These are phyloP conservation scores for Stramonita haemastoma DNA, from an alignment of 2,888 invertebrate genomes.

Conservation along the genomic window DNA sequence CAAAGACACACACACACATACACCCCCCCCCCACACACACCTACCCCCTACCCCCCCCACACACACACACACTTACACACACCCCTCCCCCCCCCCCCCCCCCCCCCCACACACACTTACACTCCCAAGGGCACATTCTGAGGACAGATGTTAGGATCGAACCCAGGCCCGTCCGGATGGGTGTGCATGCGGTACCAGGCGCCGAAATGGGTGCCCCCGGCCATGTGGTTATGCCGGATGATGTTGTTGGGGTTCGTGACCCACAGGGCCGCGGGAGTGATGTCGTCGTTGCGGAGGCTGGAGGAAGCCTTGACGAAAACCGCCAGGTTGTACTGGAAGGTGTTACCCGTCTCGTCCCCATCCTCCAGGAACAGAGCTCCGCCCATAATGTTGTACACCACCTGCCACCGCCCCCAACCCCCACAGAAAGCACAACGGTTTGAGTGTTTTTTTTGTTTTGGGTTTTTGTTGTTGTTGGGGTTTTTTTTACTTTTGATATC, in stretches of 20 bases:
- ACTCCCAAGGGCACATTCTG: conserved; percentile 44
- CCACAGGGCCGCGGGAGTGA: conserved; percentile 75
- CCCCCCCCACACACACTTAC: background rate
- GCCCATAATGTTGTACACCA: conserved; percentile 73
- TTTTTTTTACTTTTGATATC: too few species aligned
- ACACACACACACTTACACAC: background rate
- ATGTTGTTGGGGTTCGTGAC: conserved; percentile 74
- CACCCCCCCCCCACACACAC: background rate
- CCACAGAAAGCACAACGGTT: background rate
- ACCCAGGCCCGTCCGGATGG: conserved; percentile 72
- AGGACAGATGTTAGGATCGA: conserved; percentile 63
- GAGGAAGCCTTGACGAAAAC: conserved; percentile 69
- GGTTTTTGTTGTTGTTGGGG: too few species aligned
- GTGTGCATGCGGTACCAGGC: conserved; percentile 74
- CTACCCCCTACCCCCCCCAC: background rate
- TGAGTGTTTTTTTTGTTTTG: too few species aligned
- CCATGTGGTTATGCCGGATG: conserved; percentile 68
- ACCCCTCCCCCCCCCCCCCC: background rate
- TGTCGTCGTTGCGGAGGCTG: conserved; percentile 73
- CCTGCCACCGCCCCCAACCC: background rate
- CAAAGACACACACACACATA: background rate
- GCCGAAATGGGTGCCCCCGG: conserved; percentile 75
- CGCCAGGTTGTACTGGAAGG: conserved; percentile 70
- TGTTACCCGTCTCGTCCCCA: conserved; percentile 72
- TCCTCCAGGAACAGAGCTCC: conserved; percentile 75